A percentile compares a stretch with the other conserved stretches of the same genome.
Evolutionary conservation across 2,113 vertebrate genomes (phyloP).

Genomic region (Leptobrachium leishanense): DNA sequence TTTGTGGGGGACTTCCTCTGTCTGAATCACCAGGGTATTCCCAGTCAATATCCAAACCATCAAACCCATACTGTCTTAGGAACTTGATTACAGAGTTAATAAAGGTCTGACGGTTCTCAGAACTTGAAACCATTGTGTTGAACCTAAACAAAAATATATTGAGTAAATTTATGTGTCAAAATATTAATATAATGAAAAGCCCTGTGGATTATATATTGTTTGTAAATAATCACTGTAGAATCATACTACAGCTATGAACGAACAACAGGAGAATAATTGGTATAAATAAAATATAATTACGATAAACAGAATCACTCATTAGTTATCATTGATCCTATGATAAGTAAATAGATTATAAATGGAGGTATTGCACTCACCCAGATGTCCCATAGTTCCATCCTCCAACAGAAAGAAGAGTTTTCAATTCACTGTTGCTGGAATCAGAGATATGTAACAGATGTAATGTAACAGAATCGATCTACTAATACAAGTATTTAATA

Average conservation of each 20-base stretch:
- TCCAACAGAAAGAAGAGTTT: slow-evolving; percentile 64
- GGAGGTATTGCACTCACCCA: slow-evolving; percentile 49
- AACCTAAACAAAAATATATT: slow-evolving; percentile 51
- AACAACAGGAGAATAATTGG: no score
- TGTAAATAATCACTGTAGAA: no score
- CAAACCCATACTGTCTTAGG: slow-evolving; percentile 64
- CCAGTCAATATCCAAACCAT: slow-evolving; percentile 68
- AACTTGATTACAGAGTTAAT: slow-evolving; percentile 62
- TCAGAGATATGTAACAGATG: neutral
- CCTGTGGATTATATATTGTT: no score
- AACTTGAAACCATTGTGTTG: slow-evolving; percentile 61
- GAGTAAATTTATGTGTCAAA: no score
- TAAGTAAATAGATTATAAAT: neutral
- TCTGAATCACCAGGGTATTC: slow-evolving; percentile 67
- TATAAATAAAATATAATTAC: no score
- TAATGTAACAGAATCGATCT: no score
- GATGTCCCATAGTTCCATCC: slow-evolving; percentile 62
- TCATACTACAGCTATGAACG: no score
- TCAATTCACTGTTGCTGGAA: slow-evolving; percentile 63
- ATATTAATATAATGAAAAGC: no score
- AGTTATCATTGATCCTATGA: no score
- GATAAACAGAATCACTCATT: no score
- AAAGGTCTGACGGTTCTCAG: slow-evolving; percentile 60
- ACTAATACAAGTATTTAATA: no score
- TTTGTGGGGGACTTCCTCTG: slow-evolving; percentile 57